phyloP scores from a whole-genome alignment of 1,140 invertebrate genomes.

The Neodiprion virginianus region DNA sequence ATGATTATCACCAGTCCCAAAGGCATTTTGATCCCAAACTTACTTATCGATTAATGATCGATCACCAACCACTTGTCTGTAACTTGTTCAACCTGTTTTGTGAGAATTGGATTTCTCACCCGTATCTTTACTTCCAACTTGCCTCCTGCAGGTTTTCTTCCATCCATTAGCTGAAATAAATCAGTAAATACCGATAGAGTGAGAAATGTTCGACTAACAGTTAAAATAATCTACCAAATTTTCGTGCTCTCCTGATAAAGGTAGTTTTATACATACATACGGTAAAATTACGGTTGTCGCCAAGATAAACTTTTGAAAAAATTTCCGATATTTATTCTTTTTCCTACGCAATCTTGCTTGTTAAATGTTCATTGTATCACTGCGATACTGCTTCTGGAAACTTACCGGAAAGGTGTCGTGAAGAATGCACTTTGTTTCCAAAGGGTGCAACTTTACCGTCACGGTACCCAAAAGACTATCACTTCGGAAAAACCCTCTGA shows the following conservation, averaged over 20 bases:
- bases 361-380: no score
- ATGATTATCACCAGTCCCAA: no score
- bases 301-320: slow-evolving; percentile 1
- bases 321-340: background rate
- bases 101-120: slow-evolving; percentile 88
- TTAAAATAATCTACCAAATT: slow-evolving; percentile 17
- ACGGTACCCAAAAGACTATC: slow-evolving; percentile 88
- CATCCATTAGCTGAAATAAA: slow-evolving; percentile 82
- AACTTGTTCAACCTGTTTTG: slow-evolving; percentile 89
- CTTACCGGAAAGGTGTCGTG: slow-evolving; percentile 93
- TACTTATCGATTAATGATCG: slow-evolving; percentile 57
- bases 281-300: background rate
- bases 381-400: slow-evolving; percentile 31
- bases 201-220: background rate
- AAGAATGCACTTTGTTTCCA: slow-evolving; percentile 86
- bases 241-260: background rate
- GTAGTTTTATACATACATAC: slow-evolving; percentile 12
- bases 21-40: no score
- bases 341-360: no score
- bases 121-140: slow-evolving; percentile 91
- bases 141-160: slow-evolving; percentile 84
- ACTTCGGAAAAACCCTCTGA: slow-evolving; percentile 87
- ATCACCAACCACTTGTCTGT: slow-evolving; percentile 93
- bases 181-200: slow-evolving; percentile 23
- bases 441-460: slow-evolving; percentile 80